phyloP scores from a whole-genome alignment of 2,888 invertebrate genomes.

The Noctua janthe region DNA sequence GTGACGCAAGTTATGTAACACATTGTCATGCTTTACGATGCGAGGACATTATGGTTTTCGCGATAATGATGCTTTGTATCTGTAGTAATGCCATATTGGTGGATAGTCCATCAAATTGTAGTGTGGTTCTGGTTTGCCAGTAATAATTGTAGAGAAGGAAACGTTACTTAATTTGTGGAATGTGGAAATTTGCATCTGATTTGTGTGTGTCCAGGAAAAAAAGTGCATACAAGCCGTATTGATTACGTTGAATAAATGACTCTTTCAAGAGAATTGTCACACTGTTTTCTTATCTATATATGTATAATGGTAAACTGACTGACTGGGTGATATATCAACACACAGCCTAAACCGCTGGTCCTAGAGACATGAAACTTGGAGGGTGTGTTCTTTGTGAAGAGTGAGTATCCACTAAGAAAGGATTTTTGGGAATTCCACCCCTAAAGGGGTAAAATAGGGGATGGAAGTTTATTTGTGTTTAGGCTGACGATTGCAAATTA shows the following conservation, averaged over 20 bases:
- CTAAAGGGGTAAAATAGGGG: too few species aligned
- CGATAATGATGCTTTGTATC: background rate
- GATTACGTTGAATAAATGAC: background rate
- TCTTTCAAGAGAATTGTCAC: background rate
- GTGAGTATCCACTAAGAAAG: too few species aligned
- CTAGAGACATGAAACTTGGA: too few species aligned
- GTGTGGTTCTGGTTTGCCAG: background rate
- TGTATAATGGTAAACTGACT: too few species aligned
- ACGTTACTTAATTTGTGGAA: background rate
- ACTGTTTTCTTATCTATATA: slow-evolving; percentile 3
- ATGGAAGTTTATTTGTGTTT: too few species aligned
- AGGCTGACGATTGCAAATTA: too few species aligned
- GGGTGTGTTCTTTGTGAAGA: too few species aligned
- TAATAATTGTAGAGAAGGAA: background rate
- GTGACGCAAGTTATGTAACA: slow-evolving; percentile 44
- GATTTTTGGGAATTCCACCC: too few species aligned
- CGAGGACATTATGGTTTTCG: slow-evolving; percentile 24
- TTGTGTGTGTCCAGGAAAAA: background rate
- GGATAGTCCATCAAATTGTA: background rate
- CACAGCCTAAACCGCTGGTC: too few species aligned
- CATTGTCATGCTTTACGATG: slow-evolving; percentile 31
- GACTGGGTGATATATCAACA: too few species aligned
- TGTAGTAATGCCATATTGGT: background rate
- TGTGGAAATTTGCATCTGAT: too few species aligned
- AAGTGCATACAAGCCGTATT: background rate